These are phyloP conservation scores for Sebastes hopkinsi DNA, from an alignment of 2,797 vertebrate species.

Conservation along the genomic window DNA sequence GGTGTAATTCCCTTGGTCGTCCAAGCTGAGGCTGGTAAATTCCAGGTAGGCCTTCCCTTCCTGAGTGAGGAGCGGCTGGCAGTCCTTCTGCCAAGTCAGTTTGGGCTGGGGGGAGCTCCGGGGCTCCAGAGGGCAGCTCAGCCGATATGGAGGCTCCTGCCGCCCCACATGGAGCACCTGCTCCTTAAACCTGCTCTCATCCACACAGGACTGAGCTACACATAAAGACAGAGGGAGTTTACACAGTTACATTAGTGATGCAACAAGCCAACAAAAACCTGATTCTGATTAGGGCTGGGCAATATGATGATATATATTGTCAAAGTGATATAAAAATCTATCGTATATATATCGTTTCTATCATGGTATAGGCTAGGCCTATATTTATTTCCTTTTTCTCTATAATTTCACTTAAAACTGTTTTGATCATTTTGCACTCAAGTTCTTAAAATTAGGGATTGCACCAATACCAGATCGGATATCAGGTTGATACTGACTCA, in stretches of 20 bases:
- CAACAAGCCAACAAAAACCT: not conserved
- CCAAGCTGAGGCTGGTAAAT: conserved; percentile 48
- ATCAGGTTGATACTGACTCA: too few species aligned
- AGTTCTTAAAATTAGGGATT: too few species aligned
- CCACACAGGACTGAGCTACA: conserved; percentile 68
- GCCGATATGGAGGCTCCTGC: conserved; percentile 34
- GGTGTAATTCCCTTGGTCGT: conserved; percentile 76
- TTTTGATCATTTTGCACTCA: too few species aligned
- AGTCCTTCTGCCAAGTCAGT: conserved; percentile 71
- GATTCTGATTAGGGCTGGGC: not conserved
- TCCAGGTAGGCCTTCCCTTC: conserved; percentile 54
- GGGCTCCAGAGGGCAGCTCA: conserved; percentile 57
- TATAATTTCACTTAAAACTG: too few species aligned
- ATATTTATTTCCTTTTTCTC: too few species aligned
- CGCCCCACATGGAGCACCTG: conserved; percentile 35
- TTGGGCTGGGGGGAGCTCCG: conserved; percentile 1
- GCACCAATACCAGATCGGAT: too few species aligned
- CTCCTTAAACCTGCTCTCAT: conserved; percentile 55
- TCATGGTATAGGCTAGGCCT: too few species aligned
- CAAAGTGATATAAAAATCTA: too few species aligned
- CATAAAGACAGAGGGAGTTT: not conserved
- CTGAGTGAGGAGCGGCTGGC: conserved; percentile 32
- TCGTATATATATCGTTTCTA: too few species aligned
- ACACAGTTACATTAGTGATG: not conserved
- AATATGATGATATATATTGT: too few species aligned